These are phyloP conservation scores for Ceratothoa steindachneri DNA, from an alignment of 2,888 invertebrate genomes.

Conservation along the genomic window DNA sequence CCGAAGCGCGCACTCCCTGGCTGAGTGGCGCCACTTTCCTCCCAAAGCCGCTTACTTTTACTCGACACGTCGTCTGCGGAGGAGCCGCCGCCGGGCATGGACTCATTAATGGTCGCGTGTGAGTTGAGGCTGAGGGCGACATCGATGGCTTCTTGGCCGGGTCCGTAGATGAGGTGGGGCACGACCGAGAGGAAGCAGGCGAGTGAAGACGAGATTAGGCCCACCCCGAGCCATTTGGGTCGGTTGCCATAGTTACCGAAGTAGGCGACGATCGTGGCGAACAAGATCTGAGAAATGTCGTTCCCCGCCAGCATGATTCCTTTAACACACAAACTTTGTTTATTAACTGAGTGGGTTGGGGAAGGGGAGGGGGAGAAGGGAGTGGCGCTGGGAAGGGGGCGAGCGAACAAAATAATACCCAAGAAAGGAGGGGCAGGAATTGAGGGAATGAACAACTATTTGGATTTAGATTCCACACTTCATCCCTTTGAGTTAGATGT, in stretches of 20 bases:
- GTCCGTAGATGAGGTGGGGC: conserved; percentile 45
- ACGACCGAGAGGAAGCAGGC: conserved; percentile 35
- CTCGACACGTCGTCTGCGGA: neutral
- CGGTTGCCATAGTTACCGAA: conserved; percentile 45
- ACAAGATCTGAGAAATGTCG: conserved; percentile 67
- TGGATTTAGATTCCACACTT: neutral
- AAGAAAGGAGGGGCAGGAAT: neutral
- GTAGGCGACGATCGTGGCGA: conserved; percentile 50
- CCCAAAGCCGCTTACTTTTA: neutral
- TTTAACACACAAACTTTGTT: too few relatives aligned
- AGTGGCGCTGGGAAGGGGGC: too few relatives aligned
- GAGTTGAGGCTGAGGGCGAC: neutral
- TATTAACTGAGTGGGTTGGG: neutral
- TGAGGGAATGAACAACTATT: neutral
- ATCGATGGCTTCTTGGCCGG: conserved; percentile 32
- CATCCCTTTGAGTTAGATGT: neutral
- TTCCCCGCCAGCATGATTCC: conserved; percentile 59
- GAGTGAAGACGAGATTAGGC: conserved; percentile 27
- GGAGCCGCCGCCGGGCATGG: neutral
- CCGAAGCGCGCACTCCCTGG: too few relatives aligned
- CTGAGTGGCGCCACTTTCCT: too few relatives aligned
- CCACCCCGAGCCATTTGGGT: conserved; percentile 42
- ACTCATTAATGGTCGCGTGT: neutral
- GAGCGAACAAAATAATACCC: too few relatives aligned
- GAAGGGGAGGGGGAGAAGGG: too few relatives aligned